Evolutionary conservation across 2,888 invertebrate species (phyloP).

Genomic region (Labia minor): DNA sequence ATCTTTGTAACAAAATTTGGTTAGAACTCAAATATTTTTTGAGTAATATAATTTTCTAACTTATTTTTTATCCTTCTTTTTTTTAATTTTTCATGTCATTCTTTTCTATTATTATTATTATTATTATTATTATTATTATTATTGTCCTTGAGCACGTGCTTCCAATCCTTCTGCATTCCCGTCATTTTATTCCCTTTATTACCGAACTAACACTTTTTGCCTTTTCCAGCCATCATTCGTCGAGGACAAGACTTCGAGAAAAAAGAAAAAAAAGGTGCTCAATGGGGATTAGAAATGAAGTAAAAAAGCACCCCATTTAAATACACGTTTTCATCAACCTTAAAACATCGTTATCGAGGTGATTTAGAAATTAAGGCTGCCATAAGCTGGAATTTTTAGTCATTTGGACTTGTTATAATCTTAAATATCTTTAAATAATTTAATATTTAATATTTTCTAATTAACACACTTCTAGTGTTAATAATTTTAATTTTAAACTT

Average conservation of each 20-base stretch:
- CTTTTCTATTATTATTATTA: no score
- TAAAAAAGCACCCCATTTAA: neutral
- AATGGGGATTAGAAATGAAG: neutral
- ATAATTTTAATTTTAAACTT: neutral
- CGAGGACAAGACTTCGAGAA: neutral
- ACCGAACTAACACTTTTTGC: neutral
- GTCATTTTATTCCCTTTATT: neutral
- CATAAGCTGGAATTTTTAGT: neutral
- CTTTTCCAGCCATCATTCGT: neutral
- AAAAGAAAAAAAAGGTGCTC: neutral
- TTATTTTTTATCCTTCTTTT: no score
- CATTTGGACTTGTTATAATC: neutral
- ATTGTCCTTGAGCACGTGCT: neutral
- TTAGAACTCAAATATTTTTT: no score
- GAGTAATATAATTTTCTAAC: no score
- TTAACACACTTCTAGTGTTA: neutral
- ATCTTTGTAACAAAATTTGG: no score
- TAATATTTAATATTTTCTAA: neutral
- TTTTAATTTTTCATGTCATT: no score
- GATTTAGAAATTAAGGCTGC: constrained; percentile 5
- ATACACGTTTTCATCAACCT: neutral
- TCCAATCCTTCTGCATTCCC: neutral
- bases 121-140: neutral
- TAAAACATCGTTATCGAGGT: neutral
- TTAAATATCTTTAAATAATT: neutral